Conservation (phyloP, 1,140 invertebrate genomes). For the Brachionus rotundiformis region DNA sequence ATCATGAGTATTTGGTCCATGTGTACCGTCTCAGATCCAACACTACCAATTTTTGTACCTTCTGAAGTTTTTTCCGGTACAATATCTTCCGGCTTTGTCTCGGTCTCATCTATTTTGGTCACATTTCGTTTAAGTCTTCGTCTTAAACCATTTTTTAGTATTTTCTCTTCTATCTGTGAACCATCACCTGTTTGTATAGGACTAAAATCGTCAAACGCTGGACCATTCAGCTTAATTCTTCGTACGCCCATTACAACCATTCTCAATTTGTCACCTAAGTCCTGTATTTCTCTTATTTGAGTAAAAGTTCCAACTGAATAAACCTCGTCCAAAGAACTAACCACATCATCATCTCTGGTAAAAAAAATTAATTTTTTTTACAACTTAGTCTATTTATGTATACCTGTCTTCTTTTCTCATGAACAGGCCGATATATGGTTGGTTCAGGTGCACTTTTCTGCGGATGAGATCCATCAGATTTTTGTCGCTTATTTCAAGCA, state of each 20-base stretch:
- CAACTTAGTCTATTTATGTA: too few species aligned
- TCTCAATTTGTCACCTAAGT: constrained; percentile 84
- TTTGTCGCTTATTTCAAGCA: constrained; percentile 86
- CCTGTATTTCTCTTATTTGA: constrained; percentile 94
- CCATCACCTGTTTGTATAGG: background rate
- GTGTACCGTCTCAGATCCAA: constrained; percentile 29
- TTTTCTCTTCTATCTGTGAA: constrained; percentile 31
- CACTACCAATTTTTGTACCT: background rate
- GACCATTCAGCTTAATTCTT: constrained; percentile 70
- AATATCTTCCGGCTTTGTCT: constrained; percentile 24
- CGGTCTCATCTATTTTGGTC: constrained; percentile 51
- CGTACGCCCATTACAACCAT: constrained; percentile 91
- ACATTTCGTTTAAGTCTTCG: background rate
- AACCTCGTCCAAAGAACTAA: constrained; percentile 80
- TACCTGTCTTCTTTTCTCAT: constrained; percentile 76
- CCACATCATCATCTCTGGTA: constrained; percentile 80
- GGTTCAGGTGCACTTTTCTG: constrained; percentile 89
- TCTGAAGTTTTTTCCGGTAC: background rate
- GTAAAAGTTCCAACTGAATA: constrained; percentile 92
- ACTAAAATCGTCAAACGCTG: constrained; percentile 58
- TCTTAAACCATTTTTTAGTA: constrained; percentile 48
- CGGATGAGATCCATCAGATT: constrained; percentile 83
- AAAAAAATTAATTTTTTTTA: background rate
- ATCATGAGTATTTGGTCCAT: constrained; percentile 77
- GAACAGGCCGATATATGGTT: constrained; percentile 96